Base-by-base conservation (phyloP, 2,888 invertebrate species). In the Prostheceraeus crozeri region DNA sequence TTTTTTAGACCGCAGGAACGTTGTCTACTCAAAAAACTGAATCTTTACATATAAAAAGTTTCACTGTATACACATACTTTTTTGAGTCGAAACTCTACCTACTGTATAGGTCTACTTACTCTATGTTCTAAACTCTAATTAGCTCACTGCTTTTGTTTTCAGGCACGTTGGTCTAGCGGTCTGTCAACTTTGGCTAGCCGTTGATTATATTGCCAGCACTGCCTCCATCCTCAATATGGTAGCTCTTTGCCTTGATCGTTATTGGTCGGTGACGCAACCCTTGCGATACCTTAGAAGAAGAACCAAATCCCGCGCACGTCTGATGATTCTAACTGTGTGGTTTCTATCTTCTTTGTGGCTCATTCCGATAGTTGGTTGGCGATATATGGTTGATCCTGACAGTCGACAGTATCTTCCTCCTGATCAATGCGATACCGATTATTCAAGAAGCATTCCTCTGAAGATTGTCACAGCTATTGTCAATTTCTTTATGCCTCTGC, bases 221-320 rank as follows among this genome's bases (percentile, higher is more conserved):
- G 81, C 81, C 6, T 80, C 80, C 56, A 82, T 82, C 60, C 76
- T 82, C 48, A 82, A 82, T 67, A 74, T 82, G 33, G 80, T 81
- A 66, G 74, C 74, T 45, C 69, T 75, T 35, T 72, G 72, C 62
- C 67, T 75, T 1, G 74, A 75, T 62, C 71, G 78, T 16, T 80
- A 80, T 67, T 80, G 80, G 79, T 78, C 78, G 25, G 79, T 80
- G 48, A 77, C 77, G 14, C 72, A 76, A 2, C 80, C 80, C 1
- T 67, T 80, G n/a, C 71, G 76, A 59, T 80, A 80, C 68, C 67
- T 80, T 52, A 69, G 78, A 6, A 74, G 75, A 65, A 65, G 80
- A 51, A 80, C 80, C 3, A 77, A 77, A 62, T 74, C 73, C 58
- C 67, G 80, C 14, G 80, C 80, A 0, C 68, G 79, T 14, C 67